These are phyloP conservation scores for Pelmatolapia mariae DNA, from an alignment of 2,113 vertebrate species.

Conservation along the genomic window DNA sequence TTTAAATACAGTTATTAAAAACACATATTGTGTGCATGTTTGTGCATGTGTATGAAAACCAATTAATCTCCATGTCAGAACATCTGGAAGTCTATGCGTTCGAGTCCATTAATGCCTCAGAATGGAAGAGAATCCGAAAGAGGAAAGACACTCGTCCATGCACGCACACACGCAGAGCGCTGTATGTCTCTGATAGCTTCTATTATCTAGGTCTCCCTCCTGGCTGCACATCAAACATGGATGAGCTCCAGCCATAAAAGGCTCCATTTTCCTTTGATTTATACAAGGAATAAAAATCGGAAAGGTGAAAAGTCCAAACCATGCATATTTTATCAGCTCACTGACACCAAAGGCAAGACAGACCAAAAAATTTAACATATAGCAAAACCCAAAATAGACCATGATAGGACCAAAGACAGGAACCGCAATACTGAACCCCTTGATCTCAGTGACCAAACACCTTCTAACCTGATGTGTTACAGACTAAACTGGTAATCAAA, in stretches of 20 bases:
- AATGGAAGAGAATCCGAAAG: constrained; percentile 33
- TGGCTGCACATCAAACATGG: constrained; percentile 73
- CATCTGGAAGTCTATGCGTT: constrained; percentile 22
- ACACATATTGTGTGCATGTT: not conserved
- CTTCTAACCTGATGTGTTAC: not conserved
- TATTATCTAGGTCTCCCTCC: constrained; percentile 71
- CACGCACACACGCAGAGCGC: not conserved
- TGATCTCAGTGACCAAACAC: not conserved
- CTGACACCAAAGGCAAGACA: constrained; percentile 64
- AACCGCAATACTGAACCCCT: not conserved
- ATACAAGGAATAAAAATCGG: constrained; percentile 68
- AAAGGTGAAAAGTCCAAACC: constrained; percentile 70
- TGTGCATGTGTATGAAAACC: not conserved
- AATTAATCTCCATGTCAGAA: constrained; percentile 37
- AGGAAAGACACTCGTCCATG: not conserved
- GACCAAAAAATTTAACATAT: constrained; percentile 58
- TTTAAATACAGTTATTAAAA: not conserved
- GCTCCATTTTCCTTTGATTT: constrained; percentile 70
- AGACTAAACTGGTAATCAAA: not conserved
- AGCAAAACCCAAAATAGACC: constrained; percentile 51
- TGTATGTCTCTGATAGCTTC: constrained; percentile 60
- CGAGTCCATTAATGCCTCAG: constrained; percentile 38
- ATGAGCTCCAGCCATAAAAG: constrained; percentile 70
- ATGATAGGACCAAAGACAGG: constrained; percentile 20
- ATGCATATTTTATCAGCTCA: constrained; percentile 62